A percentile compares a stretch with the other conserved stretches of the same genome.
Evolutionary conservation across 2,113 vertebrate species (phyloP).

Genomic region (Galeopterus variegatus): DNA sequence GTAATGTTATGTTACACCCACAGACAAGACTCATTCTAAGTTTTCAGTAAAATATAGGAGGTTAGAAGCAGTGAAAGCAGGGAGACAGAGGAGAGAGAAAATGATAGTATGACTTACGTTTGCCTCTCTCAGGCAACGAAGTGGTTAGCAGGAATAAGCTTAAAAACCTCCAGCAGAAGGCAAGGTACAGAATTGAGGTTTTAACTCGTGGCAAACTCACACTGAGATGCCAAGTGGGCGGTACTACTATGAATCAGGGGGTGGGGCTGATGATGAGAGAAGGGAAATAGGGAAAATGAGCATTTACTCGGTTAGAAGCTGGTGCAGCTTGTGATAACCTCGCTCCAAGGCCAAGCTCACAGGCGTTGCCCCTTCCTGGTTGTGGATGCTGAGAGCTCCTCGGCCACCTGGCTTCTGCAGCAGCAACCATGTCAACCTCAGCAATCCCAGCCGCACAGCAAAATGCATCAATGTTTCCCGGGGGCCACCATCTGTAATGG

Average conservation of each 20-base stretch:
- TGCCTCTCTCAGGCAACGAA: background rate
- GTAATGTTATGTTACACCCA: background rate
- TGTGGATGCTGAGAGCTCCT: constrained; percentile 92
- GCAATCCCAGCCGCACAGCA: constrained; percentile 94
- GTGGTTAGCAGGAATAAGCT: background rate
- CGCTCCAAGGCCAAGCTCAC: constrained; percentile 91
- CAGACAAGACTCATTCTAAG: constrained; percentile 21
- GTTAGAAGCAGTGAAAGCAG: constrained; percentile 34
- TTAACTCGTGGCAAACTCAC: background rate
- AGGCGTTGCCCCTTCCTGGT: constrained; percentile 94
- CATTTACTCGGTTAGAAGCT: constrained; percentile 93
- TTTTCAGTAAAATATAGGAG: constrained; percentile 51
- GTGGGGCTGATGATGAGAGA: background rate
- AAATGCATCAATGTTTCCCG: constrained; percentile 98
- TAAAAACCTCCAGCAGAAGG: background rate
- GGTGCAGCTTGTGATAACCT: constrained; percentile 91
- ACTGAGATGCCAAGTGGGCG: constrained; percentile 45
- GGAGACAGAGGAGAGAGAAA: background rate
- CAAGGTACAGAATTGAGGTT: background rate
- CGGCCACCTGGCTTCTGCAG: constrained; percentile 94
- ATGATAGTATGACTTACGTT: constrained; percentile 48
- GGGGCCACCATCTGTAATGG: constrained; percentile 90
- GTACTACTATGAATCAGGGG: background rate
- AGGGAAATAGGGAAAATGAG: background rate
- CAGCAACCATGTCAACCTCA: constrained; percentile 92